phyloP scores from a whole-genome alignment of 2,113 vertebrate species.

The Dicrurus megarhynchus region DNA sequence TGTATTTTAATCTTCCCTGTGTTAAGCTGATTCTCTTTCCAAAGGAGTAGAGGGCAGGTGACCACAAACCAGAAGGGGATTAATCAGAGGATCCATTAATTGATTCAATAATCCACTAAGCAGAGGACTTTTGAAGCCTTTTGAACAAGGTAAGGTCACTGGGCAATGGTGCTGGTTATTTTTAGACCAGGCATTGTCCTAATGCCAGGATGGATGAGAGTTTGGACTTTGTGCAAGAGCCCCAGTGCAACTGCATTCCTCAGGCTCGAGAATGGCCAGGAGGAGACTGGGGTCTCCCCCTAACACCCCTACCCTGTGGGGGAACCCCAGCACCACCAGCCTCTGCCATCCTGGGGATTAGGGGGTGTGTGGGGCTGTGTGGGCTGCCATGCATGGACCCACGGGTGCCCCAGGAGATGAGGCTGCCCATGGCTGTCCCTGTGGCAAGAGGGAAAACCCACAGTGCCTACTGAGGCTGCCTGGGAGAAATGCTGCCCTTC shows the following conservation, averaged over 20 bases:
- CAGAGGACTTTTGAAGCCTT: background rate
- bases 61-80: slow-evolving; percentile 2
- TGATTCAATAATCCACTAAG: slow-evolving; percentile 13
- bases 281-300: background rate
- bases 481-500: background rate
- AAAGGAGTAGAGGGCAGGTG: background rate
- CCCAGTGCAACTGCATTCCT: background rate
- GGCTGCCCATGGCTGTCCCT: background rate
- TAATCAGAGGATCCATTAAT: background rate
- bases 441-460: background rate
- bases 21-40: background rate
- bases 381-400: background rate
- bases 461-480: background rate
- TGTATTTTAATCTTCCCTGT: background rate
- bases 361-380: background rate
- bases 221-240: background rate
- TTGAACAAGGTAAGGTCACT: background rate
- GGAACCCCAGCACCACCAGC: background rate
- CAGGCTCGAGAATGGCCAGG: background rate
- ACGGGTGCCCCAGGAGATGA: background rate
- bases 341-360: accelerated
- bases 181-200: background rate
- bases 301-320: background rate
- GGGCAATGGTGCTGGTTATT: background rate
- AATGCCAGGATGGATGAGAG: background rate